Percentiles rank a stretch among this genome's conserved stretches.
Evolutionary conservation across 2,888 invertebrate genomes (phyloP).

Genomic region (Orchesella flavescens): DNA sequence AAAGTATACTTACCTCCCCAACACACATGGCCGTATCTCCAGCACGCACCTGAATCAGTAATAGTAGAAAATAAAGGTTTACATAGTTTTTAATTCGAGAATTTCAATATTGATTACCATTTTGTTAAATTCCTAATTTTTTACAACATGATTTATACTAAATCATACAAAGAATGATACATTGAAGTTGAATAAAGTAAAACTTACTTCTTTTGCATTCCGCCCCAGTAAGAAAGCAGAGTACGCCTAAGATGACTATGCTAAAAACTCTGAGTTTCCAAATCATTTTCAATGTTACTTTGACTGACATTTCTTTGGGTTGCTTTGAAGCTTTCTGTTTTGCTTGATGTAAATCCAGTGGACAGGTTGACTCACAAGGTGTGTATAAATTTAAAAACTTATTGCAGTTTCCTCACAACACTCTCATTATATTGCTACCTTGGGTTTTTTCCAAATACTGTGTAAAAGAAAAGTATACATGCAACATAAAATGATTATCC

Average conservation of each 20-base stretch:
- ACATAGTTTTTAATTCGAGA: constrained; percentile 5
- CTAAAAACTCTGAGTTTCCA: constrained; percentile 34
- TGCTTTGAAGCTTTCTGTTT: not conserved
- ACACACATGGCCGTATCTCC: constrained; percentile 69
- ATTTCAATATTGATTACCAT: not conserved
- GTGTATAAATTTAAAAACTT: not conserved
- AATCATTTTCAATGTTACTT: not conserved
- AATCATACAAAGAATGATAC: no score
- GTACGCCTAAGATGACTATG: constrained; percentile 23
- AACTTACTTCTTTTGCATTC: constrained; percentile 61
- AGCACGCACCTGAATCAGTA: constrained; percentile 63
- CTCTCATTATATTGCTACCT: no score
- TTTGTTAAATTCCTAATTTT: no score
- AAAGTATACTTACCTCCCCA: constrained; percentile 68
- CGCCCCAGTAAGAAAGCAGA: constrained; percentile 40
- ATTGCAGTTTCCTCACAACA: not conserved
- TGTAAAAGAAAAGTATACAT: no score
- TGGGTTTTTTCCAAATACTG: no score
- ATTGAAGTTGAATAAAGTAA: no score
- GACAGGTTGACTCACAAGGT: not conserved
- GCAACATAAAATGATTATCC: no score
- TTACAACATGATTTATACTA: no score
- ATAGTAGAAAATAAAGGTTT: constrained; percentile 8
- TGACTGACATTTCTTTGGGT: not conserved
- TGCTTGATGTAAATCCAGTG: no score